These are phyloP conservation scores for Urosaurus nigricauda DNA, from an alignment of 2,797 vertebrate species.

Conservation along the genomic window DNA sequence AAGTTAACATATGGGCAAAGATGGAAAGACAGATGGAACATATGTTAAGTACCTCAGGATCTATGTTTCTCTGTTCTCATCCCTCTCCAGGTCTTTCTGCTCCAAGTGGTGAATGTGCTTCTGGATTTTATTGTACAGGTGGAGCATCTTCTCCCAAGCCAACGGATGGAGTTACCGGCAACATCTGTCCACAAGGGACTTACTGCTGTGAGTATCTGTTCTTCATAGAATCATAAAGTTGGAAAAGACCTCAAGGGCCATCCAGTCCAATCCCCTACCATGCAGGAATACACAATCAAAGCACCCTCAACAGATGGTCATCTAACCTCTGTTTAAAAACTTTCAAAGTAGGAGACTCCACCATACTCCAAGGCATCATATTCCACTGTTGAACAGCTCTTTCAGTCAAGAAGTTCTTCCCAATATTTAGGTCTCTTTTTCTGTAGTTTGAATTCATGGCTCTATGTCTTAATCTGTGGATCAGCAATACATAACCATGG, in stretches of 20 bases:
- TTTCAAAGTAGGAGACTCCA: too few species aligned
- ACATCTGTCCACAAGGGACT: conserved; percentile 86
- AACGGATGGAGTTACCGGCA: conserved; percentile 84
- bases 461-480: too few species aligned
- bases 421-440: too few species aligned
- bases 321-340: too few species aligned
- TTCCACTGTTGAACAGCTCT: too few species aligned
- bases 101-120: conserved; percentile 86
- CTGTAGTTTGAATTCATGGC: too few species aligned
- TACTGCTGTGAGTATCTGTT: conserved; percentile 85
- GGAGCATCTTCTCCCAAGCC: conserved; percentile 84
- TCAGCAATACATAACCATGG: neutral
- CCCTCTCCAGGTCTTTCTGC: conserved; percentile 83
- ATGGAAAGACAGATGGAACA: neutral
- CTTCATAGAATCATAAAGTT: neutral
- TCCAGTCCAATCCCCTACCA: fast-evolving
- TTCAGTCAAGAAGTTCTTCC: too few species aligned
- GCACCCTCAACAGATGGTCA: too few species aligned
- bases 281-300: too few species aligned
- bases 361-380: too few species aligned
- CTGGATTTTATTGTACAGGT: conserved; percentile 88
- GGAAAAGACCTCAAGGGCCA: too few species aligned
- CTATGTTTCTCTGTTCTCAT: neutral
- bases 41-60: too few species aligned
- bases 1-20: neutral